These are phyloP conservation scores for Campoletis raptor DNA, from an alignment of 2,888 invertebrate species.

Conservation along the genomic window DNA sequence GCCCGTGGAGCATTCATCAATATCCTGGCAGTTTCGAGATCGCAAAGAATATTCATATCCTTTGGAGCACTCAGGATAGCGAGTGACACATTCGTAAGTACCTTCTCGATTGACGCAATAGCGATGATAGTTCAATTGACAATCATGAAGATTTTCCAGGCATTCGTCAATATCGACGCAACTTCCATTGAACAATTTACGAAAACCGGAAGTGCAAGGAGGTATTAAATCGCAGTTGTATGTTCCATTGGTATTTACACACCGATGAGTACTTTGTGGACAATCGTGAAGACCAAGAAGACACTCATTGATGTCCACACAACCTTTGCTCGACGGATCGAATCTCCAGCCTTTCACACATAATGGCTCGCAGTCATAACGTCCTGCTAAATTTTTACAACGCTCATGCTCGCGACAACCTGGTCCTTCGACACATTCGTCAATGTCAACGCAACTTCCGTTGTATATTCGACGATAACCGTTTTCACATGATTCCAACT, in stretches of 20 bases:
- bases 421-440: slow-evolving; percentile 86
- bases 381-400: slow-evolving; percentile 85
- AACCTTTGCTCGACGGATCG: slow-evolving; percentile 74
- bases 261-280: slow-evolving; percentile 73
- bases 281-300: slow-evolving; percentile 86
- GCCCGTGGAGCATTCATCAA: slow-evolving; percentile 86
- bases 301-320: slow-evolving; percentile 87
- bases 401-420: slow-evolving; percentile 82
- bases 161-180: slow-evolving; percentile 91
- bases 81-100: slow-evolving; percentile 84
- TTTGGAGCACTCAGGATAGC: slow-evolving; percentile 77
- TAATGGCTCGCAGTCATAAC: slow-evolving; percentile 84
- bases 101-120: slow-evolving; percentile 86
- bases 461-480: slow-evolving; percentile 82
- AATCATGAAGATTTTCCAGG: slow-evolving; percentile 84
- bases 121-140: slow-evolving; percentile 75
- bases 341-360: slow-evolving; percentile 80
- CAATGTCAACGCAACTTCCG: slow-evolving; percentile 85
- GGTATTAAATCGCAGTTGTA: slow-evolving; percentile 76
- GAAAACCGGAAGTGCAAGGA: slow-evolving; percentile 77
- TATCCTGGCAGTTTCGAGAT: slow-evolving; percentile 84
- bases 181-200: slow-evolving; percentile 85
- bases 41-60: slow-evolving; percentile 79
- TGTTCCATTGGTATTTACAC: slow-evolving; percentile 80
- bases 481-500: slow-evolving; percentile 71